These are phyloP conservation scores for Scaptomyza hsui DNA, from an alignment of 1,140 invertebrate species.

Conservation along the genomic window DNA sequence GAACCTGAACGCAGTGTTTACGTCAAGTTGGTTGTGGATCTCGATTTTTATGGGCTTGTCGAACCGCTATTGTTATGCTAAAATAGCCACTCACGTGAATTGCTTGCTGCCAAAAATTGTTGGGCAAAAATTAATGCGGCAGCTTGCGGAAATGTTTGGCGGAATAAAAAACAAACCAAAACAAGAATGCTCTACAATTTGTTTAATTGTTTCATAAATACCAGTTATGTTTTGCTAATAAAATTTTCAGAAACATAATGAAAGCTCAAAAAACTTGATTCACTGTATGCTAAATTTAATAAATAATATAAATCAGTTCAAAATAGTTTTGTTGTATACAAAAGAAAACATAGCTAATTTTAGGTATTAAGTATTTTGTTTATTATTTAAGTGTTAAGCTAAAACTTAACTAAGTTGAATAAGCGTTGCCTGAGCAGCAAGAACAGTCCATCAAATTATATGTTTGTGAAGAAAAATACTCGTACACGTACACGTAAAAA, in stretches of 20 bases:
- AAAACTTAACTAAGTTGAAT: slow-evolving; percentile 54
- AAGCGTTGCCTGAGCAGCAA: slow-evolving; percentile 45
- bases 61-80: slow-evolving; percentile 48
- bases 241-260: not conserved
- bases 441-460: slow-evolving; percentile 48
- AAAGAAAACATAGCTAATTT: not conserved
- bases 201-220: not conserved
- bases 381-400: slow-evolving; percentile 47
- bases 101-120: slow-evolving; percentile 38
- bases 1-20: not conserved
- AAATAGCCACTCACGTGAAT: slow-evolving; percentile 60
- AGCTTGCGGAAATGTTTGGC: slow-evolving; percentile 57
- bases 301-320: no score
- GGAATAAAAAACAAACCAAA: slow-evolving; percentile 7
- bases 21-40: slow-evolving; percentile 3
- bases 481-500: slow-evolving; percentile 62
- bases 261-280: not conserved
- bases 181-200: not conserved
- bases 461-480: slow-evolving; percentile 60
- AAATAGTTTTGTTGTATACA: no score
- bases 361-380: slow-evolving; percentile 46
- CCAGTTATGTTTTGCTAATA: not conserved
- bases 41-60: not conserved
- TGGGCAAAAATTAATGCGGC: slow-evolving; percentile 47
- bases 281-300: no score